Base-by-base conservation (phyloP, 2,113 vertebrate genomes). In the Lipophrys pholis region DNA sequence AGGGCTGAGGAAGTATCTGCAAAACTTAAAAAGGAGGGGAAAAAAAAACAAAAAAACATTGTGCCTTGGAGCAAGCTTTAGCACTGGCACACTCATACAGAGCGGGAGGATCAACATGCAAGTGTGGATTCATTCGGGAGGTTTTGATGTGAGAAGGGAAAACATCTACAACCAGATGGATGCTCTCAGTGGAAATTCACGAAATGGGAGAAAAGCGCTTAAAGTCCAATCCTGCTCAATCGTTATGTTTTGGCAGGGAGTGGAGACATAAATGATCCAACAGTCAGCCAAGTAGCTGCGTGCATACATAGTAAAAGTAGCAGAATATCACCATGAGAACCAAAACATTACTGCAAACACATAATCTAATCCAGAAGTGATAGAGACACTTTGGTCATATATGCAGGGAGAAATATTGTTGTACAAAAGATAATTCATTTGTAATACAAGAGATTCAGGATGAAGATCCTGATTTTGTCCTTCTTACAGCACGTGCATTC, bases 101-200 rank as follows among this genome's bases (percentile, higher is more conserved):
- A 40, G 17, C 11, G 21, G 43, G 50, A 54, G 41, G 53, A 73
- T 81, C 48, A 67, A 73, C 30, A 41, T 57, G 57, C 40, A 63
- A 53, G 69, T 15, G 15, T 39, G 15, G 64, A 61, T 67, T 59
- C 12, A 45, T 59, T 54, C 35, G 41, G 59, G 75, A 53, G 8
- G 21, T 52, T 80, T 12, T 38, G 69, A 82, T 80, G 58, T 61
- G 75, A 75, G 62, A 71, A 69, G 69, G 70, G 68, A 70, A 43
- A 30, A 30, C 4, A 30, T 73, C 53, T 49, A 41, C 68, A 38
- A 17, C 6, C 48, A 61, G 45, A 69, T 8, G 15, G 4, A 38
- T 7, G 5, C 4, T 0, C 2, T 17, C 16, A 46, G 41, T 54
- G 75, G 54, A 30, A 62, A 80, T 57, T 60, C 5, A 17, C 41